Percentiles rank a stretch among this genome's conserved stretches.
These are phyloP conservation scores for Crocuta crocuta DNA, from an alignment of 2,113 vertebrate genomes.

Conservation along the genomic window DNA sequence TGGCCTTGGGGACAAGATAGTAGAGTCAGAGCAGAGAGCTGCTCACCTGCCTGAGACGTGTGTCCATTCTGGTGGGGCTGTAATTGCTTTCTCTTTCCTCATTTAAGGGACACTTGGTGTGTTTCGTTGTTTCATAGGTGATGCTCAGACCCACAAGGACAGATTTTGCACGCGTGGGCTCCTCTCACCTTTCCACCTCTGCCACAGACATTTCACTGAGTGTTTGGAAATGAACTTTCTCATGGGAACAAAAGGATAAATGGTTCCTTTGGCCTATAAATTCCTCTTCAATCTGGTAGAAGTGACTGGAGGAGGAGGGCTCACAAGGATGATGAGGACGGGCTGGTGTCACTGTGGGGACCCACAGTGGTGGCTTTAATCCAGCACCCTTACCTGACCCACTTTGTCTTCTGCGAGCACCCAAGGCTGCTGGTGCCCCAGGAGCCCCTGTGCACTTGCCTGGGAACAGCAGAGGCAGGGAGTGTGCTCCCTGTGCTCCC, in stretches of 20 bases:
- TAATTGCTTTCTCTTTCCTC: slow-evolving; percentile 66
- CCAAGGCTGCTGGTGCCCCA: background rate
- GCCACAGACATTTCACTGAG: background rate
- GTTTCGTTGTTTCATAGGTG: slow-evolving; percentile 6
- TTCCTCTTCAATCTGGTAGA: background rate
- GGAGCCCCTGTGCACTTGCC: background rate
- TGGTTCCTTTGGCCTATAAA: background rate
- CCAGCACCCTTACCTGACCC: background rate
- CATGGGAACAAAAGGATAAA: background rate
- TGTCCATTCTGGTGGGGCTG: slow-evolving; percentile 23
- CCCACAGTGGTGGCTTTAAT: background rate
- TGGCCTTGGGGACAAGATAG: background rate
- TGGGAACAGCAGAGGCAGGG: no score
- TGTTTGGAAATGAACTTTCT: slow-evolving; percentile 51
- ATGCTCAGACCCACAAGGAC: slow-evolving; percentile 4
- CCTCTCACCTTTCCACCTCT: background rate
- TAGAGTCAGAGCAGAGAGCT: background rate
- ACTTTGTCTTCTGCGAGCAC: background rate
- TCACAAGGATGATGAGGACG: background rate
- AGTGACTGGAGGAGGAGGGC: background rate
- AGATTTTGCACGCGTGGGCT: background rate
- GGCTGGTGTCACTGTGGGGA: background rate
- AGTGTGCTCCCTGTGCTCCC: no score
- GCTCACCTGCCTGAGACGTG: background rate
- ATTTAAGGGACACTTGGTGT: slow-evolving; percentile 51